Evolutionary conservation across 2,888 invertebrate species (phyloP), one percentile per base, ranked within the genome.

Genomic region (Bellardia bayeri): DNA sequence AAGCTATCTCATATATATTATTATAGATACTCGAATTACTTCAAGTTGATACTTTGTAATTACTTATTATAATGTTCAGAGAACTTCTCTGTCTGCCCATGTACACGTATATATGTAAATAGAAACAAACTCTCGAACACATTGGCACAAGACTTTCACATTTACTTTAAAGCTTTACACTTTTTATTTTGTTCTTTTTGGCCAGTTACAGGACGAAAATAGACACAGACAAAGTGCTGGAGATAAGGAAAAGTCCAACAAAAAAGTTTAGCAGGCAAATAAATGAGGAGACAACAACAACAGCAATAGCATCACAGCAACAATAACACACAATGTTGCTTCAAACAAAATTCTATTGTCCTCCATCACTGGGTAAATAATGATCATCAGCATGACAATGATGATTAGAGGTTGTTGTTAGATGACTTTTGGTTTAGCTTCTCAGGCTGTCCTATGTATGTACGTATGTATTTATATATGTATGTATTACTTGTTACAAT

Each of bases 221-320:
- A 16, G 40, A 68, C 33, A 14, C 16, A 56, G 30, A 76, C 58
- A n/a, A 58, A 68, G 54, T 64, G n/a, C 13, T 2, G 23, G 14
- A 40, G 45, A 23, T 51, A 68, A 66, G 56, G 13, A 3, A 63
- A 64, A 71, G n/a, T 54, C 42, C 45, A 16, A 68, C 68, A 58
- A 64, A 68, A 81, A 76, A 81, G 2, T 75, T 80, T 51, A 63
- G 74, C 51, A 82, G 79, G 85, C 87, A 71, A 75, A 85, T 87
- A 51, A 82, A 87, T 79, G 82, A 82, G 85, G 51, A 69, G 75
- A 79, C 68, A 83, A n/a, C 8, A 54, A 64, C 61, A 74, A 14
- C 30, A 40, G 30, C 11, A 42, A 66, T 16, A 56, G 45, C 58
- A 37, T 45, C 23, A 23, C 23, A 68, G 16, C 30, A 40, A 40